Conservation (phyloP, 2,797 vertebrate species). For the Sebastes hubbsi region DNA sequence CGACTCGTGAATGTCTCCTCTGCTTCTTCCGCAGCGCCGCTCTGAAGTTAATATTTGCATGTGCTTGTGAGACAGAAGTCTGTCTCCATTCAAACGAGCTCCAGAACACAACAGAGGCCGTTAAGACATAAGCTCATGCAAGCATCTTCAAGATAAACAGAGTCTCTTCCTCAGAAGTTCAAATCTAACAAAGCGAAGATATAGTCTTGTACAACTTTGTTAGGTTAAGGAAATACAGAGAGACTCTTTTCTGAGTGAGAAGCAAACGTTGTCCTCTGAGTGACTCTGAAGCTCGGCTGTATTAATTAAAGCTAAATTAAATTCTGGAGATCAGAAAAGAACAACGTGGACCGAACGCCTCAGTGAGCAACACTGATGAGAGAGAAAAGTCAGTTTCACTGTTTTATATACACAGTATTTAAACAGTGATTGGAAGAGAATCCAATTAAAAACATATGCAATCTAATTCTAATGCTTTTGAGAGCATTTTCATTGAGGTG, state of each 20-base stretch:
- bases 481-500: background rate
- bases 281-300: slow-evolving; percentile 34
- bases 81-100: background rate
- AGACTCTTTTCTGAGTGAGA: slow-evolving; percentile 8
- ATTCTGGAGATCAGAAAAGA: slow-evolving; percentile 33
- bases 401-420: slow-evolving; percentile 3
- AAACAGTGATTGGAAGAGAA: background rate
- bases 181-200: background rate
- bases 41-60: slow-evolving; percentile 29
- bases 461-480: background rate
- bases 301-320: slow-evolving; percentile 57
- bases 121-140: background rate
- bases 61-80: slow-evolving; percentile 14
- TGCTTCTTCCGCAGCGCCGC: background rate
- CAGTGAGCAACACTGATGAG: slow-evolving; percentile 26
- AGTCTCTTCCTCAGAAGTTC: background rate
- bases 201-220: slow-evolving; percentile 18
- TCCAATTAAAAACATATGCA: background rate
- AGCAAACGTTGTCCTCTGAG: slow-evolving; percentile 37
- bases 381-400: slow-evolving; percentile 4
- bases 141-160: slow-evolving; percentile 1
- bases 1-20: slow-evolving; percentile 30
- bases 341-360: background rate
- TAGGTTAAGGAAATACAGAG: slow-evolving; percentile 1
- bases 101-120: background rate